Conservation (phyloP, 1,140 invertebrate genomes). For the Drosophila watanabei region DNA sequence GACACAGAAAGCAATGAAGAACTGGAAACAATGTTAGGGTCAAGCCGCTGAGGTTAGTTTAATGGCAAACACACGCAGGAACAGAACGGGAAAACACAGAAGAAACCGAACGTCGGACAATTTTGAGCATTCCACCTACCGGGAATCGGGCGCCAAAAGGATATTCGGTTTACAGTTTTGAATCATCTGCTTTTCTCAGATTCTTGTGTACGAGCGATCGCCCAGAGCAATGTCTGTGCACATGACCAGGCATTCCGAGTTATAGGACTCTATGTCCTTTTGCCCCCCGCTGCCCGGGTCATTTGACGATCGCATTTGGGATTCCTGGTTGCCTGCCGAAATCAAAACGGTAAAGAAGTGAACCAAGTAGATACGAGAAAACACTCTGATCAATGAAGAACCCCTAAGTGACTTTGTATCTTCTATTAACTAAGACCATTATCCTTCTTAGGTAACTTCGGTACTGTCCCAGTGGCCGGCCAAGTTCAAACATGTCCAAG, state of each 20-base stretch:
- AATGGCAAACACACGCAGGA: conserved; percentile 33
- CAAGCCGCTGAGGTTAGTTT: conserved; percentile 13
- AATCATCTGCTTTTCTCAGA: not conserved
- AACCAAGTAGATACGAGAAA: conserved; percentile 4
- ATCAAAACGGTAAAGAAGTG: conserved; percentile 16
- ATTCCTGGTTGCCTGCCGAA: conserved; percentile 42
- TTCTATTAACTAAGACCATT: not conserved
- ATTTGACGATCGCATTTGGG: conserved; percentile 14
- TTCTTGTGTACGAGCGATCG: conserved; percentile 53
- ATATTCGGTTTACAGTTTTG: not conserved
- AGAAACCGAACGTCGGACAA: conserved; percentile 3
- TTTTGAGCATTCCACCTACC: conserved; percentile 57
- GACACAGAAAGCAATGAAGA: conserved; percentile 18
- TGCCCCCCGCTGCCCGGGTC: conserved; percentile 20
- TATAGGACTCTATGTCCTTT: conserved; percentile 57
- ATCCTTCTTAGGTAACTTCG: not conserved
- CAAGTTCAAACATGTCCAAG: not conserved
- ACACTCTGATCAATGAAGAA: not conserved
- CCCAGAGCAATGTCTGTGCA: conserved; percentile 67
- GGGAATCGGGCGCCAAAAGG: conserved; percentile 30
- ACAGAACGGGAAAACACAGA: conserved; percentile 25
- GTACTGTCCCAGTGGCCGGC: not conserved
- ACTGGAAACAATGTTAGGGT: conserved; percentile 19
- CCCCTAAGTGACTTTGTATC: not conserved
- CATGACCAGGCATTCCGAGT: conserved; percentile 72